Percentiles rank a stretch among this genome's conserved stretches.
phyloP scores from a whole-genome alignment of 2,888 invertebrate species.

The Acheta domesticus region DNA sequence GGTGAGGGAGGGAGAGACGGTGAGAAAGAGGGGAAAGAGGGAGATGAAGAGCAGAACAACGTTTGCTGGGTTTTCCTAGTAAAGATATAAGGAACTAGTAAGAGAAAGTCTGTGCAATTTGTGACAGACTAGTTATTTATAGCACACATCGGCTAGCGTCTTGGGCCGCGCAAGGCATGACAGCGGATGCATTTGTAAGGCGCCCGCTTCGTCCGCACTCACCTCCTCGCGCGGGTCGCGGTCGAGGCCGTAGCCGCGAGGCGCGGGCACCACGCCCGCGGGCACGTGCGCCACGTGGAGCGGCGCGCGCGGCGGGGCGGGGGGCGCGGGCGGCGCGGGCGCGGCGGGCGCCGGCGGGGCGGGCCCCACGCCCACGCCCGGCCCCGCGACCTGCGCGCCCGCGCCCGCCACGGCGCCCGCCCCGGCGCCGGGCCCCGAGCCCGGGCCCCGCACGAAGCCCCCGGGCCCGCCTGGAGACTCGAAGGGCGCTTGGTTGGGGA shows the following conservation, averaged over 20 bases:
- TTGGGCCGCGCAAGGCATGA: too few species aligned
- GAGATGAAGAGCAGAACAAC: too few species aligned
- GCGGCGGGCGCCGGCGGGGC: not conserved
- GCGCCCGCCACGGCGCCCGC: not conserved
- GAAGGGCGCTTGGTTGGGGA: not conserved
- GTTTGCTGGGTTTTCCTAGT: too few species aligned
- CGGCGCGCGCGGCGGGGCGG: not conserved
- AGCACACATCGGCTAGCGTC: too few species aligned
- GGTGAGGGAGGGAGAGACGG: too few species aligned
- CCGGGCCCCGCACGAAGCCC: not conserved
- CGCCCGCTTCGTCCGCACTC: too few species aligned
- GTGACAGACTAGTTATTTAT: too few species aligned
- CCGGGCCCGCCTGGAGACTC: not conserved
- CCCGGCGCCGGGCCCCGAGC: not conserved
- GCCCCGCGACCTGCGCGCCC: not conserved
- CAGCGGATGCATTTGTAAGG: too few species aligned
- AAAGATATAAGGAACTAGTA: too few species aligned
- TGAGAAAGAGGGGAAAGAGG: too few species aligned
- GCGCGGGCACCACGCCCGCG: slow-evolving; percentile 33
- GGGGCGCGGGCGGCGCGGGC: not conserved
- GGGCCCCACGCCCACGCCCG: not conserved
- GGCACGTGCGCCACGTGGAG: slow-evolving; percentile 22
- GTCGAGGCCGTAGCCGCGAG: slow-evolving; percentile 23
- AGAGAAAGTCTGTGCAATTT: too few species aligned
- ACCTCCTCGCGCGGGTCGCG: not conserved